These are phyloP conservation scores for Holothuria scabra DNA, from an alignment of 53 echinoderm and acorn worm species.

Conservation along the genomic window DNA sequence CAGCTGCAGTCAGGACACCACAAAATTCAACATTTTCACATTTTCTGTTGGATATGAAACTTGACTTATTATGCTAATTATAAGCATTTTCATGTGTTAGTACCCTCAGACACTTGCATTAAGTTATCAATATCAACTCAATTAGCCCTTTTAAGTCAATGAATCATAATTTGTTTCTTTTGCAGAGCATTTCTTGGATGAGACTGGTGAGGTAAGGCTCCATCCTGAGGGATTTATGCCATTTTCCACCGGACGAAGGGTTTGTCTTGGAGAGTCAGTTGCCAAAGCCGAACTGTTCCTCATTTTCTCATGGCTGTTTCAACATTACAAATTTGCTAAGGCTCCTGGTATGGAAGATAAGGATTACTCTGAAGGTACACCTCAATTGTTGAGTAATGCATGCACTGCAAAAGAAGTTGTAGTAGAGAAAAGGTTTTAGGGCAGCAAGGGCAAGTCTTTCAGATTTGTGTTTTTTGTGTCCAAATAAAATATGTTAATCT, in stretches of 20 bases:
- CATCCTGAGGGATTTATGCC: constrained; percentile 82
- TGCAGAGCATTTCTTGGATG: constrained; percentile 63
- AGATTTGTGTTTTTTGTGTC: too few relatives aligned
- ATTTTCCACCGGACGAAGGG: constrained; percentile 77
- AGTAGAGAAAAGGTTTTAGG: constrained; percentile 14
- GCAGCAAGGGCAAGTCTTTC: too few relatives aligned
- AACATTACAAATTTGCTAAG: constrained; percentile 62
- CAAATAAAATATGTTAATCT: too few relatives aligned
- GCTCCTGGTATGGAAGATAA: background rate
- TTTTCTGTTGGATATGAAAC: too few relatives aligned
- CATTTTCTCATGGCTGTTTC: constrained; percentile 60
- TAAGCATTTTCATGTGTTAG: too few relatives aligned
- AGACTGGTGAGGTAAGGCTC: constrained; percentile 62
- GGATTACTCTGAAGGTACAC: background rate
- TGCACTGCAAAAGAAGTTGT: background rate
- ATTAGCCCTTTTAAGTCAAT: too few relatives aligned
- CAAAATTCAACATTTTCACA: too few relatives aligned
- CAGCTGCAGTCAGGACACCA: too few relatives aligned
- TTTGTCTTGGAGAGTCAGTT: constrained; percentile 68
- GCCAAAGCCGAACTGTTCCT: constrained; percentile 79
- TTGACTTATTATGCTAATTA: too few relatives aligned
- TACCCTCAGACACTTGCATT: too few relatives aligned
- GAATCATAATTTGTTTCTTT: too few relatives aligned
- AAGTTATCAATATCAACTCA: too few relatives aligned
- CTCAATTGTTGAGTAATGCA: background rate